phyloP scores from a whole-genome alignment of 30 jellyfish, hydroid and myxozoan species.

The Aurelia coerulea region DNA sequence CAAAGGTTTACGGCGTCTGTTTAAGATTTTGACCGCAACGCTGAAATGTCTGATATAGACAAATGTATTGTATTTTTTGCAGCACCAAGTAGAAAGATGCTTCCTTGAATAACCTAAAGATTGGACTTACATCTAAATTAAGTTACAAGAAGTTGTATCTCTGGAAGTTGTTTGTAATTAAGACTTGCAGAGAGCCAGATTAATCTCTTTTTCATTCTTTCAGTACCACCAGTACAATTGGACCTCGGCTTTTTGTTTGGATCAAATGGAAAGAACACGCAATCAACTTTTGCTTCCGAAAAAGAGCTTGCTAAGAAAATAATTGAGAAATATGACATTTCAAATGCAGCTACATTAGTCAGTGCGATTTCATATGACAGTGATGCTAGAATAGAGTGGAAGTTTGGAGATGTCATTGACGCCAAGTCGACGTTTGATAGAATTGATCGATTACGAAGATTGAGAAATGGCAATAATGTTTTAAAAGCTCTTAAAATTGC shows the following conservation, averaged over 20 bases:
- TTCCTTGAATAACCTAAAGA: no score
- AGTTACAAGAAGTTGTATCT: no score
- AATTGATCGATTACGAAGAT: slow-evolving; percentile 12
- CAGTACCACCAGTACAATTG: slow-evolving; percentile 18
- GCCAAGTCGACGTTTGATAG: neutral
- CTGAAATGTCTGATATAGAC: no score
- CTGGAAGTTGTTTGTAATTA: no score
- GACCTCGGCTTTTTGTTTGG: slow-evolving; percentile 58
- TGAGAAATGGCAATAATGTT: neutral
- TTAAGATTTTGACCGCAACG: no score
- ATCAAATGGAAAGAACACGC: slow-evolving; percentile 15
- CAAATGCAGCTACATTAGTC: slow-evolving; percentile 26
- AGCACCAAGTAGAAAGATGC: no score
- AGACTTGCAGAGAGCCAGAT: no score
- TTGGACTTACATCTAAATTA: no score
- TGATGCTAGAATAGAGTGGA: slow-evolving; percentile 34
- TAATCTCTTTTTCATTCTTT: neutral
- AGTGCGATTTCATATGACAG: slow-evolving; percentile 58
- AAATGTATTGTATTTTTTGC: no score
- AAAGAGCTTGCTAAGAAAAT: slow-evolving; percentile 25
- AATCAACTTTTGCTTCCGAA: slow-evolving; percentile 15
- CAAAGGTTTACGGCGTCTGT: no score
- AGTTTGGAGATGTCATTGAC: slow-evolving; percentile 25
- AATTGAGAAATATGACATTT: slow-evolving; percentile 31
- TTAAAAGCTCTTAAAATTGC: no score